A percentile compares a stretch with the other conserved stretches of the same genome.
Conservation (phyloP, 2,797 vertebrate genomes). For the Megaceryle alcyon region DNA sequence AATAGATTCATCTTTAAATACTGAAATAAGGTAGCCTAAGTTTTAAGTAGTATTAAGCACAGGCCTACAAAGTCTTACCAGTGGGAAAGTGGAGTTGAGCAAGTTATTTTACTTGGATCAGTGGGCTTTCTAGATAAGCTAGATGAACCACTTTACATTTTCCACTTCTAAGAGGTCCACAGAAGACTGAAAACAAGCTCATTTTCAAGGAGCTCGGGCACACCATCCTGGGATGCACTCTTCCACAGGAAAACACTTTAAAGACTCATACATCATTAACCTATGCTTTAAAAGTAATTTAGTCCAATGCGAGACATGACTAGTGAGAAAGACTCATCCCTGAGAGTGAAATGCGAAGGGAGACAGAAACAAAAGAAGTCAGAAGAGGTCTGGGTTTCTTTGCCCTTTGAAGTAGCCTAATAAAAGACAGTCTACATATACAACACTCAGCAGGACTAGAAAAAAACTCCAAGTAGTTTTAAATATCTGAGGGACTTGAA, state of each 20-base stretch:
- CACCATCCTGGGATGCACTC: neutral
- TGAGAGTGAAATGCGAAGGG: neutral
- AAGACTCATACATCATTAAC: neutral
- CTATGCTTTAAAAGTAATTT: neutral
- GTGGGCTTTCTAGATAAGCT: neutral
- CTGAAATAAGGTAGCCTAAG: neutral
- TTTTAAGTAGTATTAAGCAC: neutral
- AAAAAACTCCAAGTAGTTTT: neutral
- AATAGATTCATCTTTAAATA: neutral
- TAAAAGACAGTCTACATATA: neutral
- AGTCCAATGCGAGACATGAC: neutral
- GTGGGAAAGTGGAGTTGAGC: neutral
- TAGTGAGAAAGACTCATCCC: neutral
- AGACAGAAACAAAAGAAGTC: neutral
- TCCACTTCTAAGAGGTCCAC: neutral
- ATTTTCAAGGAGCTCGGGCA: neutral
- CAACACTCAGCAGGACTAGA: neutral
- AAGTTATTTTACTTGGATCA: neutral
- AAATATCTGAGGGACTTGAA: neutral
- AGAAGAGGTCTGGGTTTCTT: neutral
- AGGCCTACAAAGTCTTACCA: neutral
- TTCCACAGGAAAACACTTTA: neutral
- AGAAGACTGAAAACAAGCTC: neutral
- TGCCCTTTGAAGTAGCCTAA: neutral
- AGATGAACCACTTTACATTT: neutral